Evolutionary conservation across 2,888 invertebrate genomes (phyloP), one percentile per base, ranked within the genome.

Genomic region (Azorinus chamasolen): DNA sequence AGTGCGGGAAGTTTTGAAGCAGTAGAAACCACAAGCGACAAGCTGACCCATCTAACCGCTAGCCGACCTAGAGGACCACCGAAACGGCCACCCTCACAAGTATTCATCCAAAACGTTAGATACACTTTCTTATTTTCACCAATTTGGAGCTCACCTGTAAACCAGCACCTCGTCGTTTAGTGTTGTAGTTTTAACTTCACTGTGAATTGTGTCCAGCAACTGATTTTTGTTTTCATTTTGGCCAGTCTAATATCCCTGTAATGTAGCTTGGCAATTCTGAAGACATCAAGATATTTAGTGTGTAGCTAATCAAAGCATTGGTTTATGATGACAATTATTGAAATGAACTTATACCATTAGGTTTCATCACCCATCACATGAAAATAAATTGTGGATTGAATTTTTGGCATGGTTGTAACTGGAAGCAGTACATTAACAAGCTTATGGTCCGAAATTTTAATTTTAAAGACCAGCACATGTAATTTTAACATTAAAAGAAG

Each of bases 11-110:
- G 63, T 70, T 89, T 92, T 83, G 91, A 92, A 70, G 82, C 75
- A 50, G 74, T 92, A 10, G 90, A 90, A 53, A 62, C 87, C 14
- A 75, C 87, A 20, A 75, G 88, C 27, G 92, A 93, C 62, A 93
- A 91, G 80, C 83, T 93, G 43, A 85, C 85, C 8, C 93, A 93
- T 76, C 83, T 91, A 57, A 93, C 93, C 20, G 91, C 92, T 22
- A 88, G 82, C 70, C 80, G 93, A 83, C 95, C 95, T 16, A 95
- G 95, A 93, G 95, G 95, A 76, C 96, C 96, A 41, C 54, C 80
- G 94, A 95, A 95, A 86, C 94, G 96, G 87, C 95, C 95, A n/a
- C 96, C 96, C 2, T 95, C 95, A 37, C 94, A 94, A 72, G 88
- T 93, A 61, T 91, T 93, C 81, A 80, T 90, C 45, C 85, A 79